phyloP scores from a whole-genome alignment of 2,888 invertebrate species.

The Sphinx pinastri region DNA sequence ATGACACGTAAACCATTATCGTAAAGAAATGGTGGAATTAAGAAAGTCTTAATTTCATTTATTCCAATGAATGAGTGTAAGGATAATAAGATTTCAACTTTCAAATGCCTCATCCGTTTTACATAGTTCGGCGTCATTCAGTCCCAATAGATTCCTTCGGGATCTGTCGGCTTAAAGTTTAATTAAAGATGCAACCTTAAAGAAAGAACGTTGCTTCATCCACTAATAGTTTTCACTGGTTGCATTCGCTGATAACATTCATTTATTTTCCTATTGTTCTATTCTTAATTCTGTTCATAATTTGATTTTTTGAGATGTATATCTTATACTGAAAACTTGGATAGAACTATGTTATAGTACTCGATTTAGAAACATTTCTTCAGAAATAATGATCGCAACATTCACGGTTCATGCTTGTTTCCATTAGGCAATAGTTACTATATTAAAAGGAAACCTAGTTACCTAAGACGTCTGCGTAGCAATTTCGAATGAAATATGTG shows the following conservation, averaged over 20 bases:
- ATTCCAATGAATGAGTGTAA: no score
- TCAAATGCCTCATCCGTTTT: constrained; percentile 33
- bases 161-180: constrained; percentile 66
- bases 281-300: constrained; percentile 2
- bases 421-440: no score
- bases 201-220: constrained; percentile 53
- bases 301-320: not conserved
- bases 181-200: constrained; percentile 66
- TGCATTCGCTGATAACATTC: constrained; percentile 44
- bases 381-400: no score
- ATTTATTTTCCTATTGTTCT: constrained; percentile 34
- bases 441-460: no score
- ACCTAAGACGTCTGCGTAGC: no score
- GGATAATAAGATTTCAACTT: no score
- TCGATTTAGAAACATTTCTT: no score
- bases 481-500: no score
- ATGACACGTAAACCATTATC: no score
- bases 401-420: no score
- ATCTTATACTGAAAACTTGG: not conserved
- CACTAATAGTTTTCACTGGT: constrained; percentile 50
- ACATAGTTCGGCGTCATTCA: constrained; percentile 29
- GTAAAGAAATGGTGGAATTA: no score
- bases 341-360: not conserved
- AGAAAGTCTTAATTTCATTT: no score
- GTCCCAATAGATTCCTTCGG: constrained; percentile 61